These are phyloP conservation scores for Bovichtus variegatus DNA, from an alignment of 2,797 vertebrate genomes.

Conservation along the genomic window DNA sequence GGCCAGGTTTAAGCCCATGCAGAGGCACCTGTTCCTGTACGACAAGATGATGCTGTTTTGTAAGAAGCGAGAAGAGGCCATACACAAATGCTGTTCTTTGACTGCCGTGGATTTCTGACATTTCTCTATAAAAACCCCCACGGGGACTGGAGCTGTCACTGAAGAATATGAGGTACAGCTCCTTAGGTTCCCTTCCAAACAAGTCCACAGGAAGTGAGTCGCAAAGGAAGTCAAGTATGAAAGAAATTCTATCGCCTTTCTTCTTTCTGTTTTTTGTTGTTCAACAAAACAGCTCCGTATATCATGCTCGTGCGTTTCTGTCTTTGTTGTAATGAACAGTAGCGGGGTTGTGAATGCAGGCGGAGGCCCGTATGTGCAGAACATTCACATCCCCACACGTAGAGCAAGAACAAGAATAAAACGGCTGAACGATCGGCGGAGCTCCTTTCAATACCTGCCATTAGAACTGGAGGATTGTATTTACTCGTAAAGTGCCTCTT, in stretches of 20 bases:
- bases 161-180: conserved; percentile 2
- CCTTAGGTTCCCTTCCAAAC: conserved; percentile 6
- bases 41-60: conserved; percentile 94
- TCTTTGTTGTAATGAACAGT: not conserved
- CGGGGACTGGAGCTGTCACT: conserved; percentile 3
- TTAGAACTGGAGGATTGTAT: not conserved
- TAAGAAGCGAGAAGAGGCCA: conserved; percentile 92
- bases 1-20: conserved; percentile 96
- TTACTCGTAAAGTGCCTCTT: too few relatives aligned
- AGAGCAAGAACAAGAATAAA: not conserved
- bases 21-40: conserved; percentile 95
- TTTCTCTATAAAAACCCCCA: not conserved
- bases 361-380: not conserved
- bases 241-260: not conserved
- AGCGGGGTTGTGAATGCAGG: not conserved
- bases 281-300: not conserved
- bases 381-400: not conserved
- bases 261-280: too few relatives aligned
- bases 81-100: not conserved
- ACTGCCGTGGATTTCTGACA: not conserved
- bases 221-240: conserved; percentile 5
- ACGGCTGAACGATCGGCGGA: not conserved
- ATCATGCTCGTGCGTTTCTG: not conserved
- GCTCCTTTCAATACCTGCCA: not conserved
- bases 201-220: not conserved